These are phyloP conservation scores for Lemur catta DNA, from an alignment of 2,797 vertebrate species.

Conservation along the genomic window DNA sequence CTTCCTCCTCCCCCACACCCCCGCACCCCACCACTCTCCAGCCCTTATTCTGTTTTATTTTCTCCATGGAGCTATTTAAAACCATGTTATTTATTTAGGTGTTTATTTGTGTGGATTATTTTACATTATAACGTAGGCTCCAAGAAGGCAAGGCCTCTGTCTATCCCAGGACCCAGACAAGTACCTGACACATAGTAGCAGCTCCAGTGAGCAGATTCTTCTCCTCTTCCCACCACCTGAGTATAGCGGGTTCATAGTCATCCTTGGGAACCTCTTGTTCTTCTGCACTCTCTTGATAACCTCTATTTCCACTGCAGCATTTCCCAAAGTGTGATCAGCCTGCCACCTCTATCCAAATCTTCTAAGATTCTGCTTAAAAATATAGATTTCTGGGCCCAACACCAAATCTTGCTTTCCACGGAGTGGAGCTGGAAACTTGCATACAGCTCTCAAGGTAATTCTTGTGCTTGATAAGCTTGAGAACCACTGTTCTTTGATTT, in stretches of 20 bases:
- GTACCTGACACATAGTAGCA: not conserved
- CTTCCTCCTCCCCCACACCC: no score
- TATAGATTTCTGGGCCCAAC: not conserved
- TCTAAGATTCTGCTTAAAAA: not conserved
- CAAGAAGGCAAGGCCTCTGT: not conserved
- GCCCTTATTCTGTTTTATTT: not conserved
- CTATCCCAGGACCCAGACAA: not conserved
- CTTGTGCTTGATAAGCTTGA: not conserved
- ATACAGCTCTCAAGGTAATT: not conserved
- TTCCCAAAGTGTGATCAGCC: not conserved
- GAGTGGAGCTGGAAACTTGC: not conserved
- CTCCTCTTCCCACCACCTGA: not conserved
- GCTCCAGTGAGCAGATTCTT: not conserved
- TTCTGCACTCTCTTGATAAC: not conserved
- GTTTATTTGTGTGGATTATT: not conserved
- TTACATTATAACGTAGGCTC: not conserved
- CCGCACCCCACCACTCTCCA: not conserved
- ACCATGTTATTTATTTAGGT: not conserved
- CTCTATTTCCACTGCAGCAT: not conserved
- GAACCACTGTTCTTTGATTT: not conserved
- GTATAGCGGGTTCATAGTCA: not conserved
- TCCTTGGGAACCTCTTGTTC: not conserved
- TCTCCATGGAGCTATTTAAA: not conserved
- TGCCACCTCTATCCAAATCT: not conserved
- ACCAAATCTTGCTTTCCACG: not conserved